Evolutionary conservation across 2,888 invertebrate genomes (phyloP), one percentile per base, ranked within the genome.

Genomic region (Pilophorus perplexus): DNA sequence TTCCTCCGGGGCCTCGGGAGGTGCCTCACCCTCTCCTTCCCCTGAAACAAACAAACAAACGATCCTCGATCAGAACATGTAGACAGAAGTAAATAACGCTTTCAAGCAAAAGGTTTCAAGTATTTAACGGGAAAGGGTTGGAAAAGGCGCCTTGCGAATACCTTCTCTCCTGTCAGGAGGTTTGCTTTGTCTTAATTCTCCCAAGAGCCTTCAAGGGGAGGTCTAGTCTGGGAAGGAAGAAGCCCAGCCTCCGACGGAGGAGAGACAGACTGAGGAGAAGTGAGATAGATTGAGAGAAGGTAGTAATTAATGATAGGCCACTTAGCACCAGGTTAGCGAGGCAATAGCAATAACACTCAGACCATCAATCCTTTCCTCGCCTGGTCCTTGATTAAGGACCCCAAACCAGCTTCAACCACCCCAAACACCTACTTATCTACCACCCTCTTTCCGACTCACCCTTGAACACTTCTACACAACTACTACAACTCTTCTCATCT

Each of bases 1-100:
- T 62, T 71, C 71, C 64, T 71, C 73, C 42, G 69, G 67, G 28
- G 70, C 71, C 67, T 71, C 72, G 76, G 78, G 74, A 76, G 72
- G 72, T 33, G 70, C 69, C 54, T 79, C 80, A 46, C 80, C 81
- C 71, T 76, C 76, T 48, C 76, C 76, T 79, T 84, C 84, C 83
- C 84, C 84, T 84, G 52, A 27, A 27, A 33, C 33, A 33, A 50
- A 50, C 54, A 38, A n/a, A n/a, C 22, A 20, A 38, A 38, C 3
- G 23, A 38, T 38, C 64, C 23, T 37, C 50, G 48, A 40, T 44
- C 25, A 23, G 22, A 37, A 6, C 33, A 33, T 33, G 33, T 33
- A 33, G 12, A 33, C 6, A 37, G 37, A 44, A 64, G 62, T 46
- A 62, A 62, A 62, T 62, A 62, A 14, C 62, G 20, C 18, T 46